A percentile compares a stretch with the other conserved stretches of the same genome.
Evolutionary conservation across 2,797 vertebrate species (phyloP).

Genomic region (Pipistrellus kuhlii): DNA sequence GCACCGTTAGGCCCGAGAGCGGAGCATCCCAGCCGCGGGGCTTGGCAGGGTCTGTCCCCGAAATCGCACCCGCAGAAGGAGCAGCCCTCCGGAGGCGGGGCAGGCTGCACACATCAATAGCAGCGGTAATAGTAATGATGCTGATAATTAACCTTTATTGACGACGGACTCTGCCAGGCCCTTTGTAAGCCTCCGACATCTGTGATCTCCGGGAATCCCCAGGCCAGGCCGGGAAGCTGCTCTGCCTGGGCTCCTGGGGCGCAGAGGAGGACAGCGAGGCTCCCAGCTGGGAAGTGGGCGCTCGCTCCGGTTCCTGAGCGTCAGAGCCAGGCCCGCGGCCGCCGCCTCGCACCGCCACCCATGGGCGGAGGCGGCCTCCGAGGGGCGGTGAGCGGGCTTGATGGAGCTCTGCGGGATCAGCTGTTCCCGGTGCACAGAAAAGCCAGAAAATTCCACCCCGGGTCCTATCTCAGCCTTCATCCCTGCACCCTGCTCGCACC

Average conservation of each 20-base stretch:
- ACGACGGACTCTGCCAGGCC: not conserved
- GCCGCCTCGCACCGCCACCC: not conserved
- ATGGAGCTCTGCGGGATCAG: not conserved
- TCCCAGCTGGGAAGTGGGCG: not conserved
- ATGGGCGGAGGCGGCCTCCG: not conserved
- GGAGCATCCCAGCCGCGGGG: not conserved
- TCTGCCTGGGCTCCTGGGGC: not conserved
- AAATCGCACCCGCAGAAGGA: not conserved
- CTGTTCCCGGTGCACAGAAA: not conserved
- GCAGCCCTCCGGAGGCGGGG: not conserved
- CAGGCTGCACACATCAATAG: not conserved
- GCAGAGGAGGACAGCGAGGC: not conserved
- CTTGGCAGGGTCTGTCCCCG: not conserved
- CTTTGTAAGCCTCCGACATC: not conserved
- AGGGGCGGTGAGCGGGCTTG: fast-evolving
- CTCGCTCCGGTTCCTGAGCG: not conserved
- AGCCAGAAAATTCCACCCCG: constrained; percentile 19
- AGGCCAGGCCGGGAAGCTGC: not conserved
- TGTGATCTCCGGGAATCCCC: not conserved
- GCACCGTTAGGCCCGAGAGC: not conserved
- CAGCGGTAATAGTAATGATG: too few species aligned
- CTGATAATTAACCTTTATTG: not conserved
- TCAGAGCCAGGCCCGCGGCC: not conserved
- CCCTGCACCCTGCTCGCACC: too few species aligned
- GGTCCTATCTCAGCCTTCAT: too few species aligned